Conservation (phyloP, 2,113 vertebrate genomes). For the Smithornis capensis region DNA sequence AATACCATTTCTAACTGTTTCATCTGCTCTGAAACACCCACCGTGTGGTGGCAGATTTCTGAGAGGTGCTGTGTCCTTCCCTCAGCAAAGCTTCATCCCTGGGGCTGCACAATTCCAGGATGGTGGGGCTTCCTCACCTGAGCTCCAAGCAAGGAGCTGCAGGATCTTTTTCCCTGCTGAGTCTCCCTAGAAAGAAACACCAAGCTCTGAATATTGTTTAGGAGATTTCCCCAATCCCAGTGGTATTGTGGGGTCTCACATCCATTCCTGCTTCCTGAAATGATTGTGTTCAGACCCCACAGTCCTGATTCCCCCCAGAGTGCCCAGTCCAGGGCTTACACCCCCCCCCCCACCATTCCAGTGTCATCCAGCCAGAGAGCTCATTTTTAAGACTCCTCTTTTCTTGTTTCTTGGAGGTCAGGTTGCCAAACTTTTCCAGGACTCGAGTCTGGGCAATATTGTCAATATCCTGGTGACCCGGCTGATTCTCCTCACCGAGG, state of each 20-base stretch:
- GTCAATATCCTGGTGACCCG: slow-evolving; percentile 95
- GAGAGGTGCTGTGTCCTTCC: background rate
- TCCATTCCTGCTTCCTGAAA: background rate
- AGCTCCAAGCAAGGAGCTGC: background rate
- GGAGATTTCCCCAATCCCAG: background rate
- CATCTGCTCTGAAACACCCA: background rate
- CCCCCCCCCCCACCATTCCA: fast-evolving
- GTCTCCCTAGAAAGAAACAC: background rate
- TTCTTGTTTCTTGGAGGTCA: slow-evolving; percentile 99
- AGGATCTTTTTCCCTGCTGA: background rate
- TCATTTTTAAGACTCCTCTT: slow-evolving; percentile 95
- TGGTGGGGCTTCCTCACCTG: background rate
- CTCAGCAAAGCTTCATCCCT: background rate
- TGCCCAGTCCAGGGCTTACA: background rate
- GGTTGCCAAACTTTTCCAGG: slow-evolving; percentile 99
- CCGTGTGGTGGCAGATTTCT: background rate
- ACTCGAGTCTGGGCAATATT: slow-evolving; percentile 98
- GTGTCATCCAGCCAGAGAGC: background rate
- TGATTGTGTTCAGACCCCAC: background rate
- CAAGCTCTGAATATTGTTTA: background rate
- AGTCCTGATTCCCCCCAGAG: background rate
- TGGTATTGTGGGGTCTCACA: fast-evolving
- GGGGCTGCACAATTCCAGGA: background rate
- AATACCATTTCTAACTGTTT: background rate
- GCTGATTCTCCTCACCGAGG: slow-evolving; percentile 94